phyloP scores from a whole-genome alignment of 1,140 invertebrate genomes.

The Conopomorpha cramerella region DNA sequence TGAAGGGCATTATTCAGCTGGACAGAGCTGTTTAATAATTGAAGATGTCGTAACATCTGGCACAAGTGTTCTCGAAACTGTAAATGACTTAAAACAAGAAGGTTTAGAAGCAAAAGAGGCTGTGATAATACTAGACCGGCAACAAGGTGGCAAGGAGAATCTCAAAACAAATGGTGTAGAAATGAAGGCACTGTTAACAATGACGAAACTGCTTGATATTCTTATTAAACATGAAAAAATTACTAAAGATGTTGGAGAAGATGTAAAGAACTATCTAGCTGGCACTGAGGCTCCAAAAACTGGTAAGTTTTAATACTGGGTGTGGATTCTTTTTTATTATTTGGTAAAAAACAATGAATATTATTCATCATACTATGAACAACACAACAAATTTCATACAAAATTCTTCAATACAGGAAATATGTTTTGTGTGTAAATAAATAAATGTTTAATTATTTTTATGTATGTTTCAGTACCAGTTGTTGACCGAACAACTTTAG shows the following conservation, averaged over 20 bases:
- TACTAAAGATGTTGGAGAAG: conserved; percentile 57
- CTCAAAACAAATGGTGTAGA: conserved; percentile 72
- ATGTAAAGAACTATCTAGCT: conserved; percentile 69
- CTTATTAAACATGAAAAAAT: conserved; percentile 69
- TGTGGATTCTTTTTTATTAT: no score
- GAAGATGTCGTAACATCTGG: conserved; percentile 98
- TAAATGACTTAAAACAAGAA: conserved; percentile 71
- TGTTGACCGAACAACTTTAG: conserved; percentile 57
- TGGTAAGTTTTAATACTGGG: conserved; percentile 13
- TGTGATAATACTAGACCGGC: conserved; percentile 88
- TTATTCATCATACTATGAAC: no score
- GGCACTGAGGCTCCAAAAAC: conserved; percentile 39
- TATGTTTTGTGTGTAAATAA: no score
- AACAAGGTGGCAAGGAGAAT: conserved; percentile 85
- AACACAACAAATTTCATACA: no score
- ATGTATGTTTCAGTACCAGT: conserved; percentile 18
- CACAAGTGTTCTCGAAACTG: conserved; percentile 91
- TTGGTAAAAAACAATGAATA: no score
- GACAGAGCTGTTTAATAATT: conserved; percentile 86
- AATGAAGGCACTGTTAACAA: conserved; percentile 71
- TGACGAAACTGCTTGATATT: conserved; percentile 70
- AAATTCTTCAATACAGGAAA: no score
- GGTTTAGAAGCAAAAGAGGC: conserved; percentile 78
- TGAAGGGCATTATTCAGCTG: conserved; percentile 83
- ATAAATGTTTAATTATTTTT: conserved; percentile 3